Evolutionary conservation across 2,797 vertebrate genomes (phyloP), one percentile per base, ranked within the genome.

Genomic region (Sebastes matsubarae): DNA sequence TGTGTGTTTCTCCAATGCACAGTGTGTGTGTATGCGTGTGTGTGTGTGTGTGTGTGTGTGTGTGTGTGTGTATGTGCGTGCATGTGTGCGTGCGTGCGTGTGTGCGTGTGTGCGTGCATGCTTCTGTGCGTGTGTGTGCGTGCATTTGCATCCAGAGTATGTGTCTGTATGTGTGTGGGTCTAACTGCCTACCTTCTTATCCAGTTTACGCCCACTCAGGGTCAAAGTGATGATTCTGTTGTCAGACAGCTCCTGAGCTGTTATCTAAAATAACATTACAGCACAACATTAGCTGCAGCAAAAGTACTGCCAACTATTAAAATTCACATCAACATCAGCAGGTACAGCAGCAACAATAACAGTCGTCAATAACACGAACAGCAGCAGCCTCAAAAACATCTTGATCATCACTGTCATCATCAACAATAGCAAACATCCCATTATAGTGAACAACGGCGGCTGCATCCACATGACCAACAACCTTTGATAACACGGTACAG

Each of bases 151-250:
- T 97, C 96, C 92, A 97, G 91, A 27, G 36, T 54, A 38, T 77
- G 60, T 57, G 50, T 71, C 67, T 71, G 36, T 54, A 38, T 77
- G 60, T 57, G 50, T 74, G 71, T 71, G 61, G 63, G 68, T 85
- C 61, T 32, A 71, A 70, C 82, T 73, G 58, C 92, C 90, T 88
- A 99, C 99, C 97, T 99, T 99, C 94, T 99, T 99, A 94, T 99
- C 99, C 95, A 99, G 95, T 86, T 98, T 99, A 83, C 97, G 96
- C 92, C 98, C 99, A 4, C 97, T 98, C 95, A 99, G 92, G 85
- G 95, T 97, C 90, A 99, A 94, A 2, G 97, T 98, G 90, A 99
- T 98, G 96, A 99, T 98, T 77, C 97, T 97, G 95, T 99, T 99
- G 93, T 99, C 99, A 0, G 98, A 98, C 88, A 99, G 96, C 93